A percentile compares a stretch with the other conserved stretches of the same genome.
phyloP scores from a whole-genome alignment of 1,140 invertebrate genomes.

The Thaumatotibia leucotreta region DNA sequence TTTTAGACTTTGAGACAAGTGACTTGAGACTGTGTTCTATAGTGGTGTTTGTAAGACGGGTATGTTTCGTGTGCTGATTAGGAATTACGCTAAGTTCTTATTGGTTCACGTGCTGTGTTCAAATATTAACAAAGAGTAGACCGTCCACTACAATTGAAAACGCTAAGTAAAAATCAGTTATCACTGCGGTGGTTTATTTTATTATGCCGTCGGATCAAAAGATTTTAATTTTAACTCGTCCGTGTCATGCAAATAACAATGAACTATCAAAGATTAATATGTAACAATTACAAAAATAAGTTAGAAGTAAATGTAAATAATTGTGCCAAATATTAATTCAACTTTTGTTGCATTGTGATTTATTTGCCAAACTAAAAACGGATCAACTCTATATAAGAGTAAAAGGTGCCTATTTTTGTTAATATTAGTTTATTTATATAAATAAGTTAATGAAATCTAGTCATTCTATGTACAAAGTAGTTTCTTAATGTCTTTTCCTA shows the following conservation, averaged over 20 bases:
- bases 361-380: background rate
- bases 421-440: conserved; percentile 7
- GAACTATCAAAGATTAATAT: background rate
- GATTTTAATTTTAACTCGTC: background rate
- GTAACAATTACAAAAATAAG: background rate
- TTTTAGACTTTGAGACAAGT: conserved; percentile 26
- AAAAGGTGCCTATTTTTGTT: conserved; percentile 7
- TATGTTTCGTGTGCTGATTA: conserved; percentile 13
- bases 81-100: background rate
- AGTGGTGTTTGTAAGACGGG: conserved; percentile 14
- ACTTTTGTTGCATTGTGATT: background rate
- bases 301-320: conserved; percentile 4
- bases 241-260: conserved; percentile 5
- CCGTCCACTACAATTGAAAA: conserved; percentile 1
- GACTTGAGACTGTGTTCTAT: conserved; percentile 9
- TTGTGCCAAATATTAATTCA: background rate
- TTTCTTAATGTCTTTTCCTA: conserved; percentile 33
- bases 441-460: conserved; percentile 49
- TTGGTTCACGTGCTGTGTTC: background rate
- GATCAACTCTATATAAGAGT: background rate
- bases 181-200: background rate
- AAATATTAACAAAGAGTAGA: conserved; percentile 3
- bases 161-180: background rate
- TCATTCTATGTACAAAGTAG: conserved; percentile 73
- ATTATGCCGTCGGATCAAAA: background rate